Percentiles rank a stretch among this genome's conserved stretches.
These are phyloP conservation scores for Brachirus orientalis DNA, from an alignment of 2,113 vertebrate genomes.

Conservation along the genomic window DNA sequence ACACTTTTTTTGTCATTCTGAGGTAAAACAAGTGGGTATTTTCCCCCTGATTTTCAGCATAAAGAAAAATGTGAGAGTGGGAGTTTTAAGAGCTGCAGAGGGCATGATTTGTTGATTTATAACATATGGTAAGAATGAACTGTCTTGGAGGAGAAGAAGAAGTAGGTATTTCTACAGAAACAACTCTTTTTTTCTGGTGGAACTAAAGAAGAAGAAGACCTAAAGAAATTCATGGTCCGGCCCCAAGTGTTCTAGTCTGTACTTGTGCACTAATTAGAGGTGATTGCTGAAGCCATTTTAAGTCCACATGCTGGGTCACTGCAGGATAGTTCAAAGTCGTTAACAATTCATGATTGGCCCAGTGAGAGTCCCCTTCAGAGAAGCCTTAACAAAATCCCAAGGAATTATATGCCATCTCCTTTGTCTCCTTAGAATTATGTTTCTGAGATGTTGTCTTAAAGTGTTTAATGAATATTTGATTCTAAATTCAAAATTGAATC, in stretches of 20 bases:
- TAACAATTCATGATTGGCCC: slow-evolving; percentile 44
- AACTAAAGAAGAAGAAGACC: slow-evolving; percentile 27
- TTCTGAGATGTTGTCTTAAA: slow-evolving; percentile 48
- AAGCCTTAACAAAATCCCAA: slow-evolving; percentile 32
- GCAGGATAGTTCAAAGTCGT: slow-evolving; percentile 15
- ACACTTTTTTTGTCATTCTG: slow-evolving; percentile 48
- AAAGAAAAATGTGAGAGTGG: slow-evolving; percentile 54
- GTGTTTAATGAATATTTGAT: slow-evolving; percentile 55
- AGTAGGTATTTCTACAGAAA: slow-evolving; percentile 4
- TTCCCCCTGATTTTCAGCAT: slow-evolving; percentile 64
- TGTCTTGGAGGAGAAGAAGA: slow-evolving; percentile 71
- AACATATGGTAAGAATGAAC: slow-evolving; percentile 57
- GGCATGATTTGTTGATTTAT: slow-evolving; percentile 61
- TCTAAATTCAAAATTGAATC: slow-evolving; percentile 50
- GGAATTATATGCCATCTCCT: slow-evolving; percentile 35
- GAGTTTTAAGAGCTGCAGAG: slow-evolving; percentile 52
- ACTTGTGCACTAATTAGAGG: slow-evolving; percentile 45
- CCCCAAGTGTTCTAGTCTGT: slow-evolving; percentile 22
- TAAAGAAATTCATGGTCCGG: slow-evolving; percentile 8
- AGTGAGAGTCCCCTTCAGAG: slow-evolving; percentile 31
- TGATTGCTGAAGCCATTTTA: slow-evolving; percentile 46
- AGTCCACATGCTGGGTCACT: slow-evolving; percentile 43
- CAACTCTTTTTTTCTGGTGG: slow-evolving; percentile 4
- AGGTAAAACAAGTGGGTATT: slow-evolving; percentile 41
- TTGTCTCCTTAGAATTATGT: slow-evolving; percentile 43